phyloP scores from a whole-genome alignment of 2,888 invertebrate species.

The Temnothorax unifasciatus region DNA sequence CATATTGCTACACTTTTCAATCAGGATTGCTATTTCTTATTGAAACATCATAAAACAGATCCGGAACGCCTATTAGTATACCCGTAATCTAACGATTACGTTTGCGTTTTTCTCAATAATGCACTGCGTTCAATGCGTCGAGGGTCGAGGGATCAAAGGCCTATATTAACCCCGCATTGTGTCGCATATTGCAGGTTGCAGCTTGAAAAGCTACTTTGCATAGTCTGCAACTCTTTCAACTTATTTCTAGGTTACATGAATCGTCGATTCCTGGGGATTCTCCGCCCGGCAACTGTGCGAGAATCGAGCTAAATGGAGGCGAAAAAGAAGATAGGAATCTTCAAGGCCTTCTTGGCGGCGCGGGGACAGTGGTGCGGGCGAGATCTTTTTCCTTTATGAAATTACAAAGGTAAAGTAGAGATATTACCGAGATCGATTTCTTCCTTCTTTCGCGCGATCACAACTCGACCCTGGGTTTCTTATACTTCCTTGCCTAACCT shows the following conservation, averaged over 20 bases:
- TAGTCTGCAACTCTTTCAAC: conserved; percentile 57
- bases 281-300: conserved; percentile 41
- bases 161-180: conserved; percentile 51
- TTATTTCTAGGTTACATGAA: conserved; percentile 54
- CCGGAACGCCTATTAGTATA: not conserved
- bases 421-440: conserved; percentile 49
- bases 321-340: conserved; percentile 54
- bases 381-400: conserved; percentile 61
- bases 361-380: not conserved
- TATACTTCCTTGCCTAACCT: conserved; percentile 1
- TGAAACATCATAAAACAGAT: not conserved
- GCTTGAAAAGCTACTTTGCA: conserved; percentile 12
- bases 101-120: conserved; percentile 17
- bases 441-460: conserved; percentile 14
- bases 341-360: not conserved
- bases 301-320: conserved; percentile 55
- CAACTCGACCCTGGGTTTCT: conserved; percentile 24
- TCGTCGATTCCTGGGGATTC: not conserved
- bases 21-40: not conserved
- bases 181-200: conserved; percentile 36
- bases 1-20: conserved; percentile 1
- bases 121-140: conserved; percentile 22
- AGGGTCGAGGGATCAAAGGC: conserved; percentile 37
- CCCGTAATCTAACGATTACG: not conserved
- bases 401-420: conserved; percentile 59